phyloP scores from a whole-genome alignment of 2,888 invertebrate genomes.

The Apodemia zela region DNA sequence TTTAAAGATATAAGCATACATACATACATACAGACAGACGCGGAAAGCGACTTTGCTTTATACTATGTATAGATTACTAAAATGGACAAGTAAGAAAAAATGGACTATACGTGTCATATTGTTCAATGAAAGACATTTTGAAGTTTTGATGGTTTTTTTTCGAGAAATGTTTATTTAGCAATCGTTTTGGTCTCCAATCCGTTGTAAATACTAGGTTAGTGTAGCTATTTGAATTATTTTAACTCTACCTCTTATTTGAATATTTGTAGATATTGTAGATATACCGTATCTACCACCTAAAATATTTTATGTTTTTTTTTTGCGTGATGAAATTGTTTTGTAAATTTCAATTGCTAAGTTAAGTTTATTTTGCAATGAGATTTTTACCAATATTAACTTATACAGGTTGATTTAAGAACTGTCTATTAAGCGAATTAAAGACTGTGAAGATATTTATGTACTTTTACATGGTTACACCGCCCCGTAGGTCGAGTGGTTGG shows the following conservation, averaged over 20 bases:
- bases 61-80: no score
- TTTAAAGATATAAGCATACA: no score
- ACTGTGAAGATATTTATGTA: no score
- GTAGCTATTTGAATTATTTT: constrained; percentile 15
- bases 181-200: constrained; percentile 7
- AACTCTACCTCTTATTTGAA: constrained; percentile 18
- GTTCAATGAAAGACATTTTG: background rate
- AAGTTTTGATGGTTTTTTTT: constrained; percentile 4
- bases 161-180: background rate
- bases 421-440: no score
- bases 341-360: background rate
- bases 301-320: constrained; percentile 10
- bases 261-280: constrained; percentile 18
- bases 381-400: constrained; percentile 2
- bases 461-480: no score
- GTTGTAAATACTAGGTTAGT: constrained; percentile 1
- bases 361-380: constrained; percentile 11
- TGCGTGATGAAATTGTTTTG: background rate
- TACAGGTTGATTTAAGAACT: constrained; percentile 6
- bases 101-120: background rate
- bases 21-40: no score
- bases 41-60: no score
- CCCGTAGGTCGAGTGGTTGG: no score
- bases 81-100: no score
- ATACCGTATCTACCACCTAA: background rate